Percentiles rank a stretch among this genome's conserved stretches.
These are phyloP conservation scores for Teleiodes luculella DNA, from an alignment of 2,888 invertebrate species.

Conservation along the genomic window DNA sequence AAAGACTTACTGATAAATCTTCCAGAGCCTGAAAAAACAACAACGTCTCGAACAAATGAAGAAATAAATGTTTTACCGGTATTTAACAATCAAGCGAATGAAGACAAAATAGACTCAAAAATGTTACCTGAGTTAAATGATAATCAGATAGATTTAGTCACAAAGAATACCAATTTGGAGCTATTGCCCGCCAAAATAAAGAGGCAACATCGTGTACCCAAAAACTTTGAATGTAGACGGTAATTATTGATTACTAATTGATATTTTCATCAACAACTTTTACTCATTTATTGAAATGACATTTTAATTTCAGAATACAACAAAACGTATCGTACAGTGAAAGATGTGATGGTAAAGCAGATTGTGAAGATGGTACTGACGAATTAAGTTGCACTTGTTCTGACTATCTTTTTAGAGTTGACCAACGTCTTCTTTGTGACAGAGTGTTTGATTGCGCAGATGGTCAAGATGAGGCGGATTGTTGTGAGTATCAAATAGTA, in stretches of 20 bases:
- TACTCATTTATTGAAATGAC: constrained; percentile 3
- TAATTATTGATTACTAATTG: constrained; percentile 30
- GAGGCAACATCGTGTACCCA: constrained; percentile 48
- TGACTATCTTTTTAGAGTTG: constrained; percentile 79
- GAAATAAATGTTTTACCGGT: not conserved
- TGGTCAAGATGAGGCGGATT: constrained; percentile 85
- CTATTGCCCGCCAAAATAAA: constrained; percentile 55
- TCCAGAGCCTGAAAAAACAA: constrained; percentile 21
- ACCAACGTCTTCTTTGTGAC: constrained; percentile 83
- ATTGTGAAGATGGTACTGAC: constrained; percentile 91
- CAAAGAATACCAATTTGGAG: constrained; percentile 42
- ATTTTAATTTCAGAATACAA: constrained; percentile 74
- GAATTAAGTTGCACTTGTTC: constrained; percentile 85
- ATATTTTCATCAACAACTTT: not conserved
- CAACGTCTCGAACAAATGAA: not conserved
- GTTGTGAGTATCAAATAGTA: constrained; percentile 79
- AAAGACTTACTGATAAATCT: constrained; percentile 33
- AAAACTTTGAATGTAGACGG: constrained; percentile 67
- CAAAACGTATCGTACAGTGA: constrained; percentile 80
- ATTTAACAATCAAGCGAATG: not conserved
- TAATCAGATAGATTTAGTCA: constrained; percentile 37
- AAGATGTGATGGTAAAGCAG: constrained; percentile 83
- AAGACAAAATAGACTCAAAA: constrained; percentile 19
- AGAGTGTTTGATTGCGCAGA: constrained; percentile 86
- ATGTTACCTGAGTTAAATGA: constrained; percentile 33